These are phyloP conservation scores for Numida meleagris DNA, from an alignment of 2,113 vertebrate species.

Conservation along the genomic window DNA sequence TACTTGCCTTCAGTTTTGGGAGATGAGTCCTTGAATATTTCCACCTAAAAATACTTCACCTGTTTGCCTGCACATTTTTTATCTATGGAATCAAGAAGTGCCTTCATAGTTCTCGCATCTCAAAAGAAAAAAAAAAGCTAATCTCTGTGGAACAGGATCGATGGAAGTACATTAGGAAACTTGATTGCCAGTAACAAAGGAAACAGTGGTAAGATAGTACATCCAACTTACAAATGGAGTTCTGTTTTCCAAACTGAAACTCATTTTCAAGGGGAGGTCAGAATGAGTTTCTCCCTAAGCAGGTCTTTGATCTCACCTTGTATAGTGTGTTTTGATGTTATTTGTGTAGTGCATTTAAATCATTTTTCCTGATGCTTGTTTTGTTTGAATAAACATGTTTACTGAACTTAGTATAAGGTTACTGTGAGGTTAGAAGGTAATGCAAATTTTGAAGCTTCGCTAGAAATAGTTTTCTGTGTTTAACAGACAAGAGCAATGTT, in stretches of 20 bases:
- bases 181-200: background rate
- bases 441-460: constrained; percentile 12
- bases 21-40: background rate
- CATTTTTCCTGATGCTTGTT: background rate
- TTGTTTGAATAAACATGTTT: constrained; percentile 26
- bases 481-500: constrained; percentile 60
- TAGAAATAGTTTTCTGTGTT: constrained; percentile 35
- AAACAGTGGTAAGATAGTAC: background rate
- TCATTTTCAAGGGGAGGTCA: background rate
- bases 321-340: background rate
- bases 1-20: background rate
- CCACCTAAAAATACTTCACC: background rate
- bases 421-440: constrained; percentile 10
- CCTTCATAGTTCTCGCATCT: background rate
- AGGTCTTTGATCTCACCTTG: background rate
- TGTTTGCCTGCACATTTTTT: background rate
- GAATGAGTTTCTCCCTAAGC: background rate
- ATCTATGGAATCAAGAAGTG: background rate
- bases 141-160: background rate
- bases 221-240: background rate
- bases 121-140: background rate
- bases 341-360: background rate
- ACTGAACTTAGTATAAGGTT: background rate
- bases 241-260: background rate
- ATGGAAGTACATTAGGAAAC: background rate